Evolutionary conservation across 1,140 invertebrate genomes (phyloP), one percentile per base, ranked within the genome.

Genomic region (Drosophila paulistorum): DNA sequence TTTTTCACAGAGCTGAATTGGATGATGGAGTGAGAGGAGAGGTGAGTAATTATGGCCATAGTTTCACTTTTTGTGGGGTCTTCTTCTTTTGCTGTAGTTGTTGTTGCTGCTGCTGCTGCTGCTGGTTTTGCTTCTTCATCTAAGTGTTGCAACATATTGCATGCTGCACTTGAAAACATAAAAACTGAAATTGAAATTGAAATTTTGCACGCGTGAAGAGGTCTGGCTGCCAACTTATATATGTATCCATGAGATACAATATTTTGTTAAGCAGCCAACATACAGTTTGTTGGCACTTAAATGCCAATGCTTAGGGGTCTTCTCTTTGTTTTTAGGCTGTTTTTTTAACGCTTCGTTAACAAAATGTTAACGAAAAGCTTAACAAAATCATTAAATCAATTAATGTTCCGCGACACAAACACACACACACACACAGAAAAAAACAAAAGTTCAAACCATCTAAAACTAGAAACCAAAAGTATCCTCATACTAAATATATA

Each of bases 211-310:
- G 82, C 82, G 83, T 85, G 82, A 85, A 87, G 69, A 68, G 59
- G 58, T 51, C 17, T 51, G 45, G 45, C 45, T 51, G 45, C 45
- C 45, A 51, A 51, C 17, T 48, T 2, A 7, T 14, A 14, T 23
- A 30, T 59, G 42, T 45, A 42, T 57, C 41, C 30, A 78, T 83
- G 30, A 76, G 81, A 84, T 84, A 84, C 76, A 65, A 67, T 73
- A 77, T 58, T 64, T 70, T 85, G 77, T 51, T 71, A 45, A 74
- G 71, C 58, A 68, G 58, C 42, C 26, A 61, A 68, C 66, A 57
- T 23, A 72, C 81, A 86, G 81, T 85, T 86, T 86, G 82, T 87
- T 86, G 83, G 62, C 79, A 83, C 74, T 86, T 82, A 76, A 62
- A 69, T 66, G 77, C 58, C 37, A 39, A 39, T 39, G 37, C 37